Evolutionary conservation across 2,113 vertebrate species (phyloP).

Genomic region (Lichenostomus cassidix): DNA sequence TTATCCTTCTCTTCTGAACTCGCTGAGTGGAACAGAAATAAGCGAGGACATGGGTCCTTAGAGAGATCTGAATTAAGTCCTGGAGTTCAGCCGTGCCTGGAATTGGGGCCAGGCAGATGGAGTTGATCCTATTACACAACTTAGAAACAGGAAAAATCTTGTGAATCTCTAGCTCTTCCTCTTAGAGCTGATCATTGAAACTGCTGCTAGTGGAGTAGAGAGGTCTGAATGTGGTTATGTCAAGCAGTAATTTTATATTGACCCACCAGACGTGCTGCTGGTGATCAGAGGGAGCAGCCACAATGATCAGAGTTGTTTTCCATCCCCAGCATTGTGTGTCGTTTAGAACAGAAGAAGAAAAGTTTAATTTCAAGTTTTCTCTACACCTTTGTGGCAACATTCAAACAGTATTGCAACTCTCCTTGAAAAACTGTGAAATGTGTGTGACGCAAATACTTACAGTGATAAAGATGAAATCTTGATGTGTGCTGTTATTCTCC

Average conservation of each 20-base stretch:
- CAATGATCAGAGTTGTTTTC: neutral
- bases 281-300: neutral
- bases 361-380: neutral
- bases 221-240: neutral
- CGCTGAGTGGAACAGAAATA: constrained; percentile 13
- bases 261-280: neutral
- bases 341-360: neutral
- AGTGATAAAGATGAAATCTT: neutral
- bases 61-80: constrained; percentile 19
- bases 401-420: neutral
- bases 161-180: neutral
- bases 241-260: neutral
- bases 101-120: constrained; percentile 24
- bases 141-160: neutral
- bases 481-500: neutral
- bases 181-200: neutral
- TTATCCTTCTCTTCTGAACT: constrained; percentile 2
- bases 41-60: neutral
- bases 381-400: neutral
- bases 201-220: neutral
- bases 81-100: constrained; percentile 10
- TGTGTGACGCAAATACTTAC: neutral
- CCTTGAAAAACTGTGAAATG: neutral
- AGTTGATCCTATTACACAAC: constrained; percentile 23
- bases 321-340: neutral